Evolutionary conservation across 2,888 invertebrate genomes (phyloP).

Genomic region (Lycophotia porphyrea): DNA sequence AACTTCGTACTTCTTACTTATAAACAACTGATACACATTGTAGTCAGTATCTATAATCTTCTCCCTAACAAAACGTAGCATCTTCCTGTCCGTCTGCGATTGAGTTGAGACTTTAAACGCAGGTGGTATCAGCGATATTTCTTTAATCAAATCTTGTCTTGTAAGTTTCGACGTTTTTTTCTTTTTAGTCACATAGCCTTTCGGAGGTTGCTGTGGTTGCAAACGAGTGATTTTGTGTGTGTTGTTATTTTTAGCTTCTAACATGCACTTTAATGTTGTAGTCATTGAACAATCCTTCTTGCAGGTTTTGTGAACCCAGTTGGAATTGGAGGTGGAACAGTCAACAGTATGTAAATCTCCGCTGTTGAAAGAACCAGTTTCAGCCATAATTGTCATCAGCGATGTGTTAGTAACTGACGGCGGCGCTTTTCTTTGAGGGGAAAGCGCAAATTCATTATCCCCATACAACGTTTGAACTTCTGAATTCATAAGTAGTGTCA

Average conservation of each 20-base stretch:
- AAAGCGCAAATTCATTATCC: not conserved
- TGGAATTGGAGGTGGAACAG: constrained; percentile 69
- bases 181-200: constrained; percentile 51
- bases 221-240: constrained; percentile 38
- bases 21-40: constrained; percentile 74
- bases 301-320: constrained; percentile 63
- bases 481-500: constrained; percentile 28
- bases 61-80: constrained; percentile 53
- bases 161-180: constrained; percentile 46
- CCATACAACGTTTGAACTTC: constrained; percentile 38
- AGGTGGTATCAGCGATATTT: constrained; percentile 68
- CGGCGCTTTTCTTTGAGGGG: not conserved
- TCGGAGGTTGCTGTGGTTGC: not conserved
- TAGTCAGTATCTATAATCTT: constrained; percentile 67
- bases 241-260: constrained; percentile 58
- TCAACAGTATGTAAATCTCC: constrained; percentile 50
- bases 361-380: constrained; percentile 13
- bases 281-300: constrained; percentile 72
- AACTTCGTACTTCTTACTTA: constrained; percentile 66
- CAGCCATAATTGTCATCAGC: constrained; percentile 31
- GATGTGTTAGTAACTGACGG: constrained; percentile 22
- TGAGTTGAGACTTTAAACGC: constrained; percentile 72
- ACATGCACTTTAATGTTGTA: constrained; percentile 69
- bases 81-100: constrained; percentile 74
- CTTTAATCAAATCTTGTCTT: constrained; percentile 70